Base-by-base conservation (phyloP, 2,113 vertebrate species). In the Elaphurus davidianus region DNA sequence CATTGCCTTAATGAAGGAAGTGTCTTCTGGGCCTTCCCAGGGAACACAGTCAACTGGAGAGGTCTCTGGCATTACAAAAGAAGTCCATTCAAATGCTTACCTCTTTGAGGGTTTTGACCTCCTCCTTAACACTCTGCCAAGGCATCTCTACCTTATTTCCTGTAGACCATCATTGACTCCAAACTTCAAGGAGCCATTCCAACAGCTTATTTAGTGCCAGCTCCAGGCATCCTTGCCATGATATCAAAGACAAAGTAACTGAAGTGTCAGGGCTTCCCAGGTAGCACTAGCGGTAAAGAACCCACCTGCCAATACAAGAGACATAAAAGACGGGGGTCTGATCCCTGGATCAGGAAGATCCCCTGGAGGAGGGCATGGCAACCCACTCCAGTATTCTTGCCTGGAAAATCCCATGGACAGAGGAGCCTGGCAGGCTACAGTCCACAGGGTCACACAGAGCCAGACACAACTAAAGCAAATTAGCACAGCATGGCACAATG, bases 1-100 rank as follows among this genome's bases (percentile, higher is more conserved):
- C 30, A 54, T 94, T 89, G 82, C 36, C 83, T 91, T 92, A 93
- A 86, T 91, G 92, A 95, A 91, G 14, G 13, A 78, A 96, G 43
- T 57, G 45, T 96, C 57, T 87, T 86, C 81, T 88, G 76, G 55
- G 81, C 40, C 33, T 79, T 94, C 40, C 64, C 30, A 85, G 40
- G 81, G 25, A 95, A 50, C 62, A 59, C 5, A 47, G 71, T 86
- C 43, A 92, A 15, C 84, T 74, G 33, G 60, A 62, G 79, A 33
- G 33, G 47, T 97, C 94, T 92, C 57, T 84, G 81, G 28, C 47
- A 82, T 95, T 94, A 36, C 33, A 91, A 60, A 91, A 94, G 25
- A 54, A 86, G 79, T 76, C 17, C 21, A 74, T 55, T 91, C 28
- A 36, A 90, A 62, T 21, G 45, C 12, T 92, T 52, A 54, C 43